Conservation (phyloP, 1,140 invertebrate genomes). For the Drosophila tsacasi region DNA sequence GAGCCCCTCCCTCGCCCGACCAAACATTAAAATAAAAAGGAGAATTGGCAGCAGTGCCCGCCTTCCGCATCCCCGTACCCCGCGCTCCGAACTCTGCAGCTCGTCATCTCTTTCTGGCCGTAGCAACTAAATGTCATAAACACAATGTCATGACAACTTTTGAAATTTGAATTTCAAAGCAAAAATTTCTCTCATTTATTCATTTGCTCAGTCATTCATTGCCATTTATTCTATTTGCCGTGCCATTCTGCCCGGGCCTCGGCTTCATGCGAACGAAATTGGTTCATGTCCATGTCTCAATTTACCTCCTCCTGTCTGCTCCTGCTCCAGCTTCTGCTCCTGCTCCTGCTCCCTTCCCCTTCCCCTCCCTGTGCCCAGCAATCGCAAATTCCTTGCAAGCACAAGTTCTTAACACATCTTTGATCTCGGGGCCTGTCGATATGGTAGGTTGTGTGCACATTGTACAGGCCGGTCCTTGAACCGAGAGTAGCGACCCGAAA, state of each 20-base stretch:
- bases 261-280: conserved; percentile 46
- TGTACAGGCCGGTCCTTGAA: not conserved
- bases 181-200: conserved; percentile 73
- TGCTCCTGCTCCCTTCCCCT: not conserved
- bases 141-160: conserved; percentile 84
- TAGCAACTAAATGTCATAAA: conserved; percentile 75
- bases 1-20: not conserved
- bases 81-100: not conserved
- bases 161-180: conserved; percentile 84
- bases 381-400: conserved; percentile 59
- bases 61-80: not conserved
- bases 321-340: not conserved
- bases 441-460: conserved; percentile 24
- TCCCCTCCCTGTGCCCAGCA: not conserved
- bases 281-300: conserved; percentile 64
- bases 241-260: conserved; percentile 26
- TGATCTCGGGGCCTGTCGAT: conserved; percentile 72
- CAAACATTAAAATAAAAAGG: conserved; percentile 46
- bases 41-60: conserved; percentile 22
- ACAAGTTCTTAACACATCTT: conserved; percentile 62
- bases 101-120: conserved; percentile 37
- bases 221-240: conserved; percentile 80
- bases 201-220: conserved; percentile 83
- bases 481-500: conserved; percentile 58
- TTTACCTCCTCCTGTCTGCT: conserved; percentile 4